Evolutionary conservation across 2,797 vertebrate genomes (phyloP).

Genomic region (Eospalax fontanierii): DNA sequence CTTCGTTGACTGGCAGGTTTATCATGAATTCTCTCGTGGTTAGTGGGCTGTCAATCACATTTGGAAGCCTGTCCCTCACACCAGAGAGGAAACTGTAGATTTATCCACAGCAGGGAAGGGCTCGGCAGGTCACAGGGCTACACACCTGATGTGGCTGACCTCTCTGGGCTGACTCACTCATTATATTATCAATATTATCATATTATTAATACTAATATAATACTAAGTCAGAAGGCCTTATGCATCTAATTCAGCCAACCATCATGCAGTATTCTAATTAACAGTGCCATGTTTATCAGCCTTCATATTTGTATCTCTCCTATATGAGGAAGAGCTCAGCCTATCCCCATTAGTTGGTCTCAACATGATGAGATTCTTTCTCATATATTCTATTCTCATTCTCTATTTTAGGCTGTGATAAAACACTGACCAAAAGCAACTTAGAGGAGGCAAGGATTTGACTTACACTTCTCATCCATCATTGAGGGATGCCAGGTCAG

Average conservation of each 20-base stretch:
- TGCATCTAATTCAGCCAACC: background rate
- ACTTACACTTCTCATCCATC: no score
- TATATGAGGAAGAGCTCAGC: background rate
- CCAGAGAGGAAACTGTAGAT: no score
- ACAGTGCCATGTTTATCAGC: background rate
- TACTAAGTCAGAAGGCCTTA: background rate
- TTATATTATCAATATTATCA: background rate
- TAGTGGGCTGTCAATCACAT: no score
- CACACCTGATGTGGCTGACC: background rate
- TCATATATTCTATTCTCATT: background rate
- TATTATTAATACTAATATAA: no score
- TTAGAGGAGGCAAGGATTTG: background rate
- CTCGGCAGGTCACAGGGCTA: background rate
- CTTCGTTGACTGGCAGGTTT: conserved; percentile 36
- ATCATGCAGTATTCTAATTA: conserved; percentile 16
- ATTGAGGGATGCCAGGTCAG: no score
- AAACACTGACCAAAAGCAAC: background rate
- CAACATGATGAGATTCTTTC: background rate
- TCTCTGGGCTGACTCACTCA: background rate
- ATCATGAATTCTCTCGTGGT: no score
- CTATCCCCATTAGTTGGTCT: background rate
- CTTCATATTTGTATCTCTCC: background rate
- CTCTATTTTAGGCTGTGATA: background rate
- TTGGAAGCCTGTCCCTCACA: no score
- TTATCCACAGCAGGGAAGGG: no score